These are phyloP conservation scores for Bombus haemorrhoidalis DNA, from an alignment of 1,140 invertebrate species.

Conservation along the genomic window DNA sequence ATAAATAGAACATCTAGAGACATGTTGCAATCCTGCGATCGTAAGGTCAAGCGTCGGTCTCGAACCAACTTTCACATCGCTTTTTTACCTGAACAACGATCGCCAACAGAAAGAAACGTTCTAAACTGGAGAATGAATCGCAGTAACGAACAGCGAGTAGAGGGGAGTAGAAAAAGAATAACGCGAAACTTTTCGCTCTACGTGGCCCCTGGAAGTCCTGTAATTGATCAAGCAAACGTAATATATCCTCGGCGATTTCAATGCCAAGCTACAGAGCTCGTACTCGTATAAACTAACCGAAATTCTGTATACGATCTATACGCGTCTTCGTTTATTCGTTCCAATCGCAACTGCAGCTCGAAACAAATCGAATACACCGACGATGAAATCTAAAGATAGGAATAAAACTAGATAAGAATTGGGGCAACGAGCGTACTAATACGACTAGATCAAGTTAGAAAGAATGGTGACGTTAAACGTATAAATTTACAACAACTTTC, in stretches of 20 bases:
- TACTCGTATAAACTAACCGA: neutral
- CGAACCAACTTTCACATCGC: neutral
- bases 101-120: conserved; percentile 8
- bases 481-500: neutral
- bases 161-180: neutral
- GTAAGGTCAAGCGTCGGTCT: neutral
- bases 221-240: conserved; percentile 49
- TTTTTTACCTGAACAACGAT: conserved; percentile 10
- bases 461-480: too few relatives aligned
- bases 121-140: neutral
- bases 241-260: neutral
- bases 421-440: too few relatives aligned
- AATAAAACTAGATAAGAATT: too few relatives aligned
- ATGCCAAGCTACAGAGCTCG: neutral
- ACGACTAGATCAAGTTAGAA: too few relatives aligned
- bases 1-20: neutral
- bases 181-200: conserved; percentile 36
- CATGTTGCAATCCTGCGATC: too few relatives aligned
- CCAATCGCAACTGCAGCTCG: too few relatives aligned
- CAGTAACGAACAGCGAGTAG: neutral
- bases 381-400: too few relatives aligned
- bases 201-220: conserved; percentile 34
- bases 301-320: neutral
- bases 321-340: neutral
- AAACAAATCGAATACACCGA: neutral